Percentiles rank a stretch among this genome's conserved stretches.
Conservation (phyloP, 2,888 invertebrate genomes). For the Sphecodes monilicornis region DNA sequence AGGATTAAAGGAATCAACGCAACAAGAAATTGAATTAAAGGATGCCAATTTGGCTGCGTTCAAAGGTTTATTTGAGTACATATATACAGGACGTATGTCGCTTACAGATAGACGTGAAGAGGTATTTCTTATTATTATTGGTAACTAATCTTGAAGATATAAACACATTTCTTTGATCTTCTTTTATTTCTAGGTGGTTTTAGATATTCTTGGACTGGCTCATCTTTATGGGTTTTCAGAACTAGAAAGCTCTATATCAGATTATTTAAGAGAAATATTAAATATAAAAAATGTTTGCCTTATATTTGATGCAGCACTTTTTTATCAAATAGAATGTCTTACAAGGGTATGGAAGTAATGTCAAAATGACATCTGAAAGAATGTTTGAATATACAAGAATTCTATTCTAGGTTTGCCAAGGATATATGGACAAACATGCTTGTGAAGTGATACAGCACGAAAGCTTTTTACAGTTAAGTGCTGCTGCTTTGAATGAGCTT, state of each 20-base stretch:
- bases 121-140: slow-evolving; percentile 79
- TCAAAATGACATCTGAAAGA: slow-evolving; percentile 6
- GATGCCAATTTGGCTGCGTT: slow-evolving; percentile 94
- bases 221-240: slow-evolving; percentile 98
- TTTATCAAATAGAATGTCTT: slow-evolving; percentile 87
- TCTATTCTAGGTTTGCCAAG: slow-evolving; percentile 90
- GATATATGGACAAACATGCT: slow-evolving; percentile 96
- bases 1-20: slow-evolving; percentile 90
- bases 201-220: slow-evolving; percentile 91
- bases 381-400: slow-evolving; percentile 39
- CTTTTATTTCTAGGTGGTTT: slow-evolving; percentile 79
- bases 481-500: slow-evolving; percentile 93
- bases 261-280: slow-evolving; percentile 95
- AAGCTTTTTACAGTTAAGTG: slow-evolving; percentile 93
- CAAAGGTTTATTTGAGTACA: slow-evolving; percentile 96
- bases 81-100: slow-evolving; percentile 94
- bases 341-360: slow-evolving; percentile 78
- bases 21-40: slow-evolving; percentile 93
- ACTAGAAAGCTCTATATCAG: slow-evolving; percentile 95
- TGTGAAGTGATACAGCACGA: slow-evolving; percentile 93
- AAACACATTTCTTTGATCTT: background rate
- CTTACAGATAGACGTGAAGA: slow-evolving; percentile 86
- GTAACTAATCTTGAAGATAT: background rate
- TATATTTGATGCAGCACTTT: slow-evolving; percentile 96
- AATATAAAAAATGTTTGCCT: slow-evolving; percentile 96